Evolutionary conservation across 2,797 vertebrate genomes (phyloP).

Genomic region (Micrastur ruficollis): DNA sequence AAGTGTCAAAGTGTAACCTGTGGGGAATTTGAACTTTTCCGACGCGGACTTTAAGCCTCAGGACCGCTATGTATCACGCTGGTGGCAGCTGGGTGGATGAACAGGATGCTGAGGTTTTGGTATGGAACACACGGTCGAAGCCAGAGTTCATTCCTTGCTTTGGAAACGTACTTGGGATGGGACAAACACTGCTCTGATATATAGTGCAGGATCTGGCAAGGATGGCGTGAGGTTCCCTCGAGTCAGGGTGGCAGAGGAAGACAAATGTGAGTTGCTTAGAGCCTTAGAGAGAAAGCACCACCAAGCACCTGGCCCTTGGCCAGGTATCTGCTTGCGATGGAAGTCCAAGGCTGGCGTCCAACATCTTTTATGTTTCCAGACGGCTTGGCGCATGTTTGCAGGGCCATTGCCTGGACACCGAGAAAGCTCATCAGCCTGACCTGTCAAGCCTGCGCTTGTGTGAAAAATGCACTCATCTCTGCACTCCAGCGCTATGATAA

Average conservation of each 20-base stretch:
- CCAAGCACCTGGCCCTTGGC: not conserved
- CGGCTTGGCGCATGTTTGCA: accelerated
- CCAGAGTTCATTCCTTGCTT: not conserved
- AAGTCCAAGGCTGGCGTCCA: not conserved
- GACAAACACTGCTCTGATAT: not conserved
- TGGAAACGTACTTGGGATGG: not conserved
- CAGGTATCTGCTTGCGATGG: not conserved
- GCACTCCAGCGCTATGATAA: not conserved
- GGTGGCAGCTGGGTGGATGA: not conserved
- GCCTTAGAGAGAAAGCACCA: not conserved
- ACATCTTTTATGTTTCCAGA: not conserved
- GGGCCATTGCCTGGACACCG: not conserved
- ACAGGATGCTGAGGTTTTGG: too few relatives aligned
- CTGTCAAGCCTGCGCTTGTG: not conserved
- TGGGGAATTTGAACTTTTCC: not conserved
- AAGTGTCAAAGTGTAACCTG: not conserved
- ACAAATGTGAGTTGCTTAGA: not conserved
- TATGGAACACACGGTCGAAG: not conserved
- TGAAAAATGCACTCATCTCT: not conserved
- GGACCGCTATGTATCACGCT: not conserved
- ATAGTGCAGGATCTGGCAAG: not conserved
- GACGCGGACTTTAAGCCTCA: not conserved
- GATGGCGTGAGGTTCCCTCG: accelerated
- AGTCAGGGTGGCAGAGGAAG: not conserved
- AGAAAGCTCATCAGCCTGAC: not conserved